Base-by-base conservation (phyloP, 37 sponge, comb jelly and placozoan species). In the Mnemiopsis leidyi region DNA sequence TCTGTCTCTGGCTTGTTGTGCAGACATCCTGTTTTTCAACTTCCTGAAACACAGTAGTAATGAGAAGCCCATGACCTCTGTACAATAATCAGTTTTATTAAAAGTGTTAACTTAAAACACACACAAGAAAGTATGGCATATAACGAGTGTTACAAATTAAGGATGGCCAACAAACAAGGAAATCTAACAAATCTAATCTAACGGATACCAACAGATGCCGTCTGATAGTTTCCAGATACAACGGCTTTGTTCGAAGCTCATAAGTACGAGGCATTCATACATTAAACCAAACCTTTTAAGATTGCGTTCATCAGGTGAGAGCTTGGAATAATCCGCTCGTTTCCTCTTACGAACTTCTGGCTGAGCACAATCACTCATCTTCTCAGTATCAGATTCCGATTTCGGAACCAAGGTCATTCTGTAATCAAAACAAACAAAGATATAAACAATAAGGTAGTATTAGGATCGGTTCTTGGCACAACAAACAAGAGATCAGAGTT, bases 1-100 rank as follows among this genome's bases (percentile, higher is more conserved):
- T 85, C 90, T 85, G 90, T 85, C 90, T 85, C 90, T 34, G 23
- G 90, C 90, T 40, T 85, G 90, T 85, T 85, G 90, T 38, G 90
- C 90, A 0, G 90, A 85, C 90, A 85, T 85, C 36, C 90, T 85
- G 90, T 85, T 85, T 61, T 85, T 85, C 28, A 85, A 28, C 39
- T 85, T 85, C 90, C 90, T 85, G 90, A 16, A 25, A 85, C n/a
- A n/a, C n/a, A n/a, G n/a, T n/a, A n/a, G n/a, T n/a, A n/a, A n/a
- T n/a, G n/a, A n/a, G n/a, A n/a, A n/a, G n/a, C n/a, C n/a, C n/a
- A n/a, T n/a, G n/a, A n/a, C n/a, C n/a, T n/a, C n/a, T n/a, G n/a
- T n/a, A n/a, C n/a, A n/a, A n/a, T n/a, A n/a, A n/a, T n/a, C n/a
- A n/a, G n/a, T n/a, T n/a, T n/a, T n/a, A n/a, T n/a, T n/a, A n/a